Conservation (phyloP, 2,888 invertebrate genomes). For the Drosophila hawaiiensis region DNA sequence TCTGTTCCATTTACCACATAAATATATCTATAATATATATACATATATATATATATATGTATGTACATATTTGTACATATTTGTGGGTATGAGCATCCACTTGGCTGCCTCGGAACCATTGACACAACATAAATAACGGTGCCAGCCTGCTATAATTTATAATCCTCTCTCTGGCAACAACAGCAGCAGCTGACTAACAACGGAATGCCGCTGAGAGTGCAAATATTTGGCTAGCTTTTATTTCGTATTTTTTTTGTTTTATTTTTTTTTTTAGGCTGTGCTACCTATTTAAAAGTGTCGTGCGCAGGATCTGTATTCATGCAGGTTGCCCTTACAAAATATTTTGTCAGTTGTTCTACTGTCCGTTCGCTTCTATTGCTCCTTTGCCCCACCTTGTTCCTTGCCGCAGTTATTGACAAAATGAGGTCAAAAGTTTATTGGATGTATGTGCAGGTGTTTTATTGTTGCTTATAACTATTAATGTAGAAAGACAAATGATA, state of each 20-base stretch:
- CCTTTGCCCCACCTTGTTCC: constrained; percentile 16
- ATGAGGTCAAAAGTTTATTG: constrained; percentile 83
- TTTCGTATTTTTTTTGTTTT: constrained; percentile 4
- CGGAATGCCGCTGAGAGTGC: constrained; percentile 53
- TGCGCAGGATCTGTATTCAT: constrained; percentile 34
- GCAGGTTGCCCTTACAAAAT: constrained; percentile 54
- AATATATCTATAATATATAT: neutral
- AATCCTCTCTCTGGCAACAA: constrained; percentile 66
- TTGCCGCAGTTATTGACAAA: constrained; percentile 51
- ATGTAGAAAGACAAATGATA: constrained; percentile 8
- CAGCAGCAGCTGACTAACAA: constrained; percentile 36
- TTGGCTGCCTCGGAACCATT: constrained; percentile 57
- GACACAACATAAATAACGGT: constrained; percentile 74
- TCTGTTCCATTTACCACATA: constrained; percentile 1
- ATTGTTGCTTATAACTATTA: constrained; percentile 17
- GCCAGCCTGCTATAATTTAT: constrained; percentile 75
- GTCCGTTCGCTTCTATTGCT: neutral
- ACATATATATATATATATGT: neutral
- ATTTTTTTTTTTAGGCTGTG: neutral
- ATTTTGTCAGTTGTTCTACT: constrained; percentile 50
- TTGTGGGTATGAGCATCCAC: constrained; percentile 24
- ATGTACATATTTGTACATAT: constrained; percentile 1
- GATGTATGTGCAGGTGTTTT: constrained; percentile 36
- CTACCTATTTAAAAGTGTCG: constrained; percentile 44
- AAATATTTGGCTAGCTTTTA: constrained; percentile 54